Base-by-base conservation (phyloP, 2,113 vertebrate species). In the Percina caprodes region DNA sequence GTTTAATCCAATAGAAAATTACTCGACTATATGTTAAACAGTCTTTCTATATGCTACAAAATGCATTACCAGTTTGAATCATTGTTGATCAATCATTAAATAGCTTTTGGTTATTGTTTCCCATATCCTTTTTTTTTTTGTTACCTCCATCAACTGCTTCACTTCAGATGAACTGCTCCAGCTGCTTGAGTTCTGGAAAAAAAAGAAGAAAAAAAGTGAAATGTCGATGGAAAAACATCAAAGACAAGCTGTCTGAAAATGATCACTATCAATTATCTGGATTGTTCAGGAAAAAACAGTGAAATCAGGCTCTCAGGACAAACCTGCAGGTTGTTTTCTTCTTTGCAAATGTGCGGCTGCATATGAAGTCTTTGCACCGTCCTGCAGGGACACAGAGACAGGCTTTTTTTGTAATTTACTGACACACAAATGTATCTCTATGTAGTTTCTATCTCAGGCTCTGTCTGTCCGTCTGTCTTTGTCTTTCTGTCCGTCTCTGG, bases 291-390 rank as follows among this genome's bases (percentile, higher is more conserved):
- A 6, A 11, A 49, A 24, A 49, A 3, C 6, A 30, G 2, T 19
- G 48, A 49, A 61, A 68, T 49, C 11, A 30, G 49, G 42, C 51
- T 33, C 21, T 62, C 3, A 46, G 23, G 45, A 83, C 83, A 61
- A 83, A 93, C 86, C 86, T 88, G 75, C 33, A 35, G 58, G 24
- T 30, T 12, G 63, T 10, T 60, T n/a, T 73, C 24, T 15, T 18
- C 69, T 49, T 61, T 15, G 4, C 14, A 11, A 35, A 7, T 1
- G 35, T 85, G 51, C 33, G 1, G 8, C 39, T 52, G 67, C 19
- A 39, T 54, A n/a, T 61, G 48, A 35, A 35, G 33, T 48, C 55
- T 74, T 9, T 74, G 56, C 68, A 61, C 9, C 12, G 0, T 51
- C 60, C 87, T 91, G 81, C 71, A 73, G 61, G 19, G 39, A 67